Percentiles rank a stretch among this genome's conserved stretches.
Conservation (phyloP, 2,888 invertebrate genomes). For the Sicus ferrugineus region DNA sequence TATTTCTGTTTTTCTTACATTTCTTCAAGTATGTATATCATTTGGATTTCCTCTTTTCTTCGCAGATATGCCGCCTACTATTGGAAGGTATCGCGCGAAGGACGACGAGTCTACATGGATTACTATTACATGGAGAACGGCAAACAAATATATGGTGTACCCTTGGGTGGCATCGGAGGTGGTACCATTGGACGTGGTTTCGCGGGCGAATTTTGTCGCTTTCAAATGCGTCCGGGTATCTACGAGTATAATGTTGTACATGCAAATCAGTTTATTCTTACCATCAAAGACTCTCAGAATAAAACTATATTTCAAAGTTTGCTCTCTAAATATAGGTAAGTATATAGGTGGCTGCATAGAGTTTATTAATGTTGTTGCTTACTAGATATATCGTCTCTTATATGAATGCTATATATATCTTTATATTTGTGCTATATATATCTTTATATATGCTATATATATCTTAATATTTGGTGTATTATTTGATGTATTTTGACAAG, state of each 20-base stretch:
- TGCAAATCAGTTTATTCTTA: conserved; percentile 91
- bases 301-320: conserved; percentile 81
- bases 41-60: too few species aligned
- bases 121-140: conserved; percentile 75
- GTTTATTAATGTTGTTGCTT: too few species aligned
- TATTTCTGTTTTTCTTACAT: too few species aligned
- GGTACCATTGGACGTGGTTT: conserved; percentile 85
- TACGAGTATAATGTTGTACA: conserved; percentile 85
- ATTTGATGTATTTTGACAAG: too few species aligned
- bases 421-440: too few species aligned
- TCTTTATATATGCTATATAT: too few species aligned
- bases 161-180: conserved; percentile 82
- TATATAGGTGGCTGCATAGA: too few species aligned
- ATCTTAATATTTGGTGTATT: too few species aligned
- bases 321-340: conserved; percentile 77
- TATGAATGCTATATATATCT: too few species aligned
- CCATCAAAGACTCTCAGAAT: conserved; percentile 75
- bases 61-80: conserved; percentile 78
- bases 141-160: conserved; percentile 89
- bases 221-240: conserved; percentile 86
- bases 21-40: too few species aligned
- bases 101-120: conserved; percentile 81
- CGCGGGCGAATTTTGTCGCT: conserved; percentile 92
- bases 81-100: conserved; percentile 70
- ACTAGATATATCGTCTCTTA: too few species aligned